Evolutionary conservation across 2,797 vertebrate genomes (phyloP).

Genomic region (Ispidina picta): DNA sequence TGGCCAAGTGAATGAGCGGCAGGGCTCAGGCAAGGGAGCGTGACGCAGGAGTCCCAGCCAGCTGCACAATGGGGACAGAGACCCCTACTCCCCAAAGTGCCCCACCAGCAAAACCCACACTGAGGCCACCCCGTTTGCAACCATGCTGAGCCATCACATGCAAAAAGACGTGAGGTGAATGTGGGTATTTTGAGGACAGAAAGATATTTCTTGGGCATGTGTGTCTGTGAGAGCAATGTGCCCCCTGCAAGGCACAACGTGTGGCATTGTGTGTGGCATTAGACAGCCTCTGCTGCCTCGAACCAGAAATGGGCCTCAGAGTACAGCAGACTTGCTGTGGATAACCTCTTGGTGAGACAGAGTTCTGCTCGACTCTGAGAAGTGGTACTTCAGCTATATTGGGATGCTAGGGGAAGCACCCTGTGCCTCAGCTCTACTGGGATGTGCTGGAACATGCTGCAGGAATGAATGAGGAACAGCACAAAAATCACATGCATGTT

Average conservation of each 20-base stretch:
- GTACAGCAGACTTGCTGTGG: neutral
- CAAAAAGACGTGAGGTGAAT: neutral
- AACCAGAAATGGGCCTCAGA: rapidly evolving
- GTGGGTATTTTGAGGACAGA: neutral
- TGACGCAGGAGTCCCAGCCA: rapidly evolving
- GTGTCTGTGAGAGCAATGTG: rapidly evolving
- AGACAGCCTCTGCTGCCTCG: neutral
- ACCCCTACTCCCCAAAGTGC: neutral
- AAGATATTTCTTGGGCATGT: rapidly evolving
- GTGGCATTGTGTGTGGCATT: rapidly evolving
- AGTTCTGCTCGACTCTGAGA: rapidly evolving
- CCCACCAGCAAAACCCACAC: rapidly evolving
- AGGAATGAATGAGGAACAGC: rapidly evolving
- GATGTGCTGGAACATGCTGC: neutral
- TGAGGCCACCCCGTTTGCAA: rapidly evolving
- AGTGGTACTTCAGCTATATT: neutral
- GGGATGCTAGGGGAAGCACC: neutral
- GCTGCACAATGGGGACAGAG: rapidly evolving
- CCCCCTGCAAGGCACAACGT: neutral
- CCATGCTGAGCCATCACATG: rapidly evolving
- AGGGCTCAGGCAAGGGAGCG: rapidly evolving
- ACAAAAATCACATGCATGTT: neutral
- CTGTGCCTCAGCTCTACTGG: neutral
- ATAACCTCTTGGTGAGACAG: rapidly evolving
- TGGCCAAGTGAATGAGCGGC: neutral